These are phyloP conservation scores for Siniperca chuatsi DNA, from an alignment of 2,113 vertebrate species.

Conservation along the genomic window DNA sequence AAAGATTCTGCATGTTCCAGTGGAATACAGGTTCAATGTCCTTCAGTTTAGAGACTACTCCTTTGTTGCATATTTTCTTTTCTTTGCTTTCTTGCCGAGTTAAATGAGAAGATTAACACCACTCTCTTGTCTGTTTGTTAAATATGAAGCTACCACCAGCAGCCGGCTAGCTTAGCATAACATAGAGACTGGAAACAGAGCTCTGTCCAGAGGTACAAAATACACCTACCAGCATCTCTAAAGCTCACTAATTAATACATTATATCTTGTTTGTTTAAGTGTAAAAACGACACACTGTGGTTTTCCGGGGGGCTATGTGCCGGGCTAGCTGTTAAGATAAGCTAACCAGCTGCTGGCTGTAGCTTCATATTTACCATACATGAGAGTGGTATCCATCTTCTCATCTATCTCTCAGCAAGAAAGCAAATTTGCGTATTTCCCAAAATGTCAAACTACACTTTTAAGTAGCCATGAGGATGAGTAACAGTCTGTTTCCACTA, in stretches of 20 bases:
- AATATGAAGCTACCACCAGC: too few relatives aligned
- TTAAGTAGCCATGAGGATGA: background rate
- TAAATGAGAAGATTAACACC: too few relatives aligned
- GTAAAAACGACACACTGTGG: background rate
- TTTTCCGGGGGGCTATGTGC: background rate
- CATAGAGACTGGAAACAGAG: background rate
- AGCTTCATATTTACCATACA: background rate
- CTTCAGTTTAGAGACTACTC: background rate
- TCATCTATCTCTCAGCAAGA: background rate
- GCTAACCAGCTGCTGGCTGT: background rate
- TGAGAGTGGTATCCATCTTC: background rate
- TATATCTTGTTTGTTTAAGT: background rate
- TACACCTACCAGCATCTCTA: too few relatives aligned
- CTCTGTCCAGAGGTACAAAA: too few relatives aligned
- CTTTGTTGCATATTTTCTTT: background rate
- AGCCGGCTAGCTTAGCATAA: background rate
- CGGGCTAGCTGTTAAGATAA: background rate
- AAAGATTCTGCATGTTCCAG: background rate
- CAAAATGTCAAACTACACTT: background rate
- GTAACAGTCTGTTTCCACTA: background rate
- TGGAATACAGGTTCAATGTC: background rate
- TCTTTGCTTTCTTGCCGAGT: too few relatives aligned
- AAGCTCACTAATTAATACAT: too few relatives aligned
- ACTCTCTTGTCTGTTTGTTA: too few relatives aligned
- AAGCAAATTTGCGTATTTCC: too few relatives aligned